Percentiles rank a stretch among this genome's conserved stretches.
These are phyloP conservation scores for Erpobdella octoculata DNA, from an alignment of 2,888 invertebrate species.

Conservation along the genomic window DNA sequence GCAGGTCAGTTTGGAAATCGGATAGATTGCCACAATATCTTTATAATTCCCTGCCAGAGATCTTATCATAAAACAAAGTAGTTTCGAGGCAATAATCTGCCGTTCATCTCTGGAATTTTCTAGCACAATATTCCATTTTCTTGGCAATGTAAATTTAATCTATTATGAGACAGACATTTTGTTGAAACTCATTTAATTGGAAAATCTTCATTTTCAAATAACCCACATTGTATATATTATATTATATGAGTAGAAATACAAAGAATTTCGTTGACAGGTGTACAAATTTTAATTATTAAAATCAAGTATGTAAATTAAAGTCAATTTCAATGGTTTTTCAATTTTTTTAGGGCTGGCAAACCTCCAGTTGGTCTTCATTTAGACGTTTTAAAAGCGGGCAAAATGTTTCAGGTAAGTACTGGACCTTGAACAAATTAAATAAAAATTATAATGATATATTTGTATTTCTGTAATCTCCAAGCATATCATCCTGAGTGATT, in stretches of 20 bases:
- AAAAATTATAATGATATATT: background rate
- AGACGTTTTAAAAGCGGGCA: slow-evolving; percentile 92
- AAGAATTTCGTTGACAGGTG: background rate
- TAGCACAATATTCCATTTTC: no score
- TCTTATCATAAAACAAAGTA: no score
- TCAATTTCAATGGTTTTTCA: background rate
- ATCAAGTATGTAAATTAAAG: background rate
- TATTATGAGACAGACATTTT: no score
- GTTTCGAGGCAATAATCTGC: no score
- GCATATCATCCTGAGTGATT: background rate
- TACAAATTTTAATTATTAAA: background rate
- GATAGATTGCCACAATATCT: no score
- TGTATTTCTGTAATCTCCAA: background rate
- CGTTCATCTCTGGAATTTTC: no score
- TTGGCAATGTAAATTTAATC: no score
- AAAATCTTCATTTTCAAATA: no score
- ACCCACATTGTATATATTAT: no score
- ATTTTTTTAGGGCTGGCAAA: slow-evolving; percentile 77
- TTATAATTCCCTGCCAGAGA: no score
- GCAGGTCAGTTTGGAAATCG: no score
- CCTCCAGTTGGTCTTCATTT: slow-evolving; percentile 93
- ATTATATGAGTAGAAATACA: background rate
- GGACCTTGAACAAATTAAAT: background rate
- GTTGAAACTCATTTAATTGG: no score
- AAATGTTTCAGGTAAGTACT: slow-evolving; percentile 69